Evolutionary conservation across 2,113 vertebrate genomes (phyloP).

Genomic region (Apodemus sylvaticus): DNA sequence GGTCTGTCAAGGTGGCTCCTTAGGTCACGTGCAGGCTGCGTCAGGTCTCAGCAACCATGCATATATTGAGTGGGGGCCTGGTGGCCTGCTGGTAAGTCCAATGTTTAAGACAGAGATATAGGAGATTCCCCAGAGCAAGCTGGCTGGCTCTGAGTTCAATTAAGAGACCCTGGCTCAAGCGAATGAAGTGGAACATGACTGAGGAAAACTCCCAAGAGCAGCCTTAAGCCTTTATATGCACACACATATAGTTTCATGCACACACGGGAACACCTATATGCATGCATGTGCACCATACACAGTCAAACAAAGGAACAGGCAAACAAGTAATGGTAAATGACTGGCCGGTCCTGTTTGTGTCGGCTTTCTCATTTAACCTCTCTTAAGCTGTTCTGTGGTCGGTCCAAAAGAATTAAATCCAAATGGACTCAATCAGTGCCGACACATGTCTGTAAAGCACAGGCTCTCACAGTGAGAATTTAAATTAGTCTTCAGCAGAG

Average conservation of each 20-base stretch:
- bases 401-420: slow-evolving; percentile 23
- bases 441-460: background rate
- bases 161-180: background rate
- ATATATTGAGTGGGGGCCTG: background rate
- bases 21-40: no score
- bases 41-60: background rate
- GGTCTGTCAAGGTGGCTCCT: no score
- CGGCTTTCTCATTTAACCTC: background rate
- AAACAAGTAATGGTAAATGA: background rate
- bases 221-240: background rate
- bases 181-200: background rate
- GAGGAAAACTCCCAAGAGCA: background rate
- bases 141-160: background rate
- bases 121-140: background rate
- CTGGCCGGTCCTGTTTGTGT: background rate
- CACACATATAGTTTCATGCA: no score
- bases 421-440: background rate
- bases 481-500: slow-evolving; percentile 64
- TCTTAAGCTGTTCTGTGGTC: background rate
- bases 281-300: background rate
- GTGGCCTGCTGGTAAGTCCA: background rate
- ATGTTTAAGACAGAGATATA: background rate
- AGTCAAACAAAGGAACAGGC: background rate
- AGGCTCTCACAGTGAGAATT: slow-evolving; percentile 50
- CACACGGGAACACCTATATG: no score